Conservation (phyloP, 2,797 vertebrate species). For the Xyrichtys novacula region DNA sequence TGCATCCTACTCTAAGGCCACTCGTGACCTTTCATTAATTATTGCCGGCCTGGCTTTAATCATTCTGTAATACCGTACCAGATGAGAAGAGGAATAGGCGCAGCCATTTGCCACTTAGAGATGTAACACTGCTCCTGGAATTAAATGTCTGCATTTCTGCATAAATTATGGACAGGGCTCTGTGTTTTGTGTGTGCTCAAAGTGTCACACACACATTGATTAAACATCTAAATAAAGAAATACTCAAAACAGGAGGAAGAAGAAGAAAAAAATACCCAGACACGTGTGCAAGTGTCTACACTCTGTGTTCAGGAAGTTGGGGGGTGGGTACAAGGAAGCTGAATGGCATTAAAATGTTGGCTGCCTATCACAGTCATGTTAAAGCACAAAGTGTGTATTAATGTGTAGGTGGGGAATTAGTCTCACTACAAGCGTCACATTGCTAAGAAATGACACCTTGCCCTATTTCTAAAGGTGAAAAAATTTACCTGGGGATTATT, state of each 20-base stretch:
- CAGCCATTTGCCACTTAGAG: conserved; percentile 80
- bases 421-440: conserved; percentile 71
- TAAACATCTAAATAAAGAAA: conserved; percentile 75
- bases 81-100: conserved; percentile 80
- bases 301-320: conserved; percentile 41
- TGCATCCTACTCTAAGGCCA: conserved; percentile 85
- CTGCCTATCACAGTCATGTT: conserved; percentile 65
- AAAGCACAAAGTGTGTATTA: conserved; percentile 63
- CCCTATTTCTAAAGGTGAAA: conserved; percentile 79
- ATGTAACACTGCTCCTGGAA: conserved; percentile 73
- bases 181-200: conserved; percentile 63
- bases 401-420: conserved; percentile 80
- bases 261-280: conserved; percentile 22
- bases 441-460: conserved; percentile 69
- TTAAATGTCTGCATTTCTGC: conserved; percentile 82
- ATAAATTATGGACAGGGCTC: conserved; percentile 73
- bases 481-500: conserved; percentile 85
- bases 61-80: conserved; percentile 81
- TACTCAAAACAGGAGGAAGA: conserved; percentile 40
- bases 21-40: conserved; percentile 90
- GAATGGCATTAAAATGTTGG: conserved; percentile 64
- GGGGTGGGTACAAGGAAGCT: conserved; percentile 53
- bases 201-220: conserved; percentile 73
- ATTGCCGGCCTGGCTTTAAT: conserved; percentile 84
- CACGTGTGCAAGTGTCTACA: conserved; percentile 35